Base-by-base conservation (phyloP, 2,113 vertebrate genomes). In the Tupaia chinensis region DNA sequence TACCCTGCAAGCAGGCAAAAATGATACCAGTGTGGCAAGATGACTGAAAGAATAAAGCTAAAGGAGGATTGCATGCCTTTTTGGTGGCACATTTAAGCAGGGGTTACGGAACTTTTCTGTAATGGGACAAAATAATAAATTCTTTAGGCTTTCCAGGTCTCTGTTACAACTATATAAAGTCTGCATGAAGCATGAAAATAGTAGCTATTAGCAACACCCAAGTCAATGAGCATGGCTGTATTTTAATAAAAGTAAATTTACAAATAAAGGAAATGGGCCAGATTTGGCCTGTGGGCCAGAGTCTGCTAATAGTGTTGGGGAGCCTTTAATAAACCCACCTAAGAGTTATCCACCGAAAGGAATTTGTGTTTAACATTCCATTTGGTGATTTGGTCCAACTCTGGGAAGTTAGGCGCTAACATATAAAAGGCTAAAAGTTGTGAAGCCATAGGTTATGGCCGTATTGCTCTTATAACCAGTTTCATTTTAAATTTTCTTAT, bases 211-310 rank as follows among this genome's bases (percentile, higher is more conserved):
- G 22, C 63, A 25, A 3, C 8, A 14, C 54, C 11, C 53, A 32
- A 44, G 74, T 77, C 56, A 60, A 2, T 0, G 4, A 69, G 3
- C 0, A 1, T 12, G 72, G 66, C 44, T 68, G 0, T 19, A 44
- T 76, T 54, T 87, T 23, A 32, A 69, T 87, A 93, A 77, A 63
- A 23, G 92, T 65, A 69, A 73, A 69, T 89, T 61, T 82, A 61
- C 17, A 17, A 4, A 60, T 73, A 23, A 16, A 20, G n/a, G 15
- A 66, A 20, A 69, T 17, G 20, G 86, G 12, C 53, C 4, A 1
- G 19, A 53, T 78, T 82, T n/a, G 32, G 60, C 63, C 91, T 27
- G 1, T 16, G 58, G 15, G 16, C 56, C 19, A 0, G 7, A 22
- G 44, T 17, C 11, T 32, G 3, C 72, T 16, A 63, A 29, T 14